These are phyloP conservation scores for Thera britannica DNA, from an alignment of 2,888 invertebrate species.

Conservation along the genomic window DNA sequence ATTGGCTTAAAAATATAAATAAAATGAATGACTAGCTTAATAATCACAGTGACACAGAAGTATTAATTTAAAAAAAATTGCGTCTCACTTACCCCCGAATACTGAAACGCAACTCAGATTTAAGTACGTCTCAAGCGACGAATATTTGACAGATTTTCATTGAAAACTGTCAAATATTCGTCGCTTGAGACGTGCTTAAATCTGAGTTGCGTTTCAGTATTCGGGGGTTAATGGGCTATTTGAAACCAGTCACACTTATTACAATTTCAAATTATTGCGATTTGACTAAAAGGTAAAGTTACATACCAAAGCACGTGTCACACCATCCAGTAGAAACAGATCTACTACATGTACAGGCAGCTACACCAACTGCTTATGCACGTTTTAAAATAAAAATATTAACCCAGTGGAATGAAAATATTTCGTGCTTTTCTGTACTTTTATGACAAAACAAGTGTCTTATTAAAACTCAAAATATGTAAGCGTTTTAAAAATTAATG, in stretches of 20 bases:
- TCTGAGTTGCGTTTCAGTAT: too few relatives aligned
- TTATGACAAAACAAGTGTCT: not conserved
- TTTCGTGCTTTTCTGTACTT: not conserved
- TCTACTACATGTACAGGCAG: not conserved
- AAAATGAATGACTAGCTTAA: conserved; percentile 37
- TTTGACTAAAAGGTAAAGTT: conserved; percentile 30
- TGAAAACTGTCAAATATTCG: too few relatives aligned
- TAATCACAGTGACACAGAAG: conserved; percentile 39
- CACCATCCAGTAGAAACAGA: not conserved
- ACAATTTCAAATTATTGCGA: conserved; percentile 30
- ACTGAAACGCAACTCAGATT: too few relatives aligned
- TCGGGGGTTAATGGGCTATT: conserved; percentile 30
- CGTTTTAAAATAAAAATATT: not conserved
- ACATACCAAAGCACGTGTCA: conserved; percentile 15
- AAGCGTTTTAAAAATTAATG: not conserved
- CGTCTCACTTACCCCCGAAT: conserved; percentile 41
- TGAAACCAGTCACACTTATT: conserved; percentile 26
- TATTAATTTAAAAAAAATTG: conserved; percentile 12
- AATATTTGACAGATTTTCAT: too few relatives aligned
- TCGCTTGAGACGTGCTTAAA: too few relatives aligned
- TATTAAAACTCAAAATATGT: not conserved
- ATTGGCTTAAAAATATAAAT: conserved; percentile 21
- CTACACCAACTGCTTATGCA: not conserved
- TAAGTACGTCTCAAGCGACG: too few relatives aligned
- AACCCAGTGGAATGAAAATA: not conserved